phyloP scores from a whole-genome alignment of 2,113 vertebrate species.

The Rhizomys pruinosus region DNA sequence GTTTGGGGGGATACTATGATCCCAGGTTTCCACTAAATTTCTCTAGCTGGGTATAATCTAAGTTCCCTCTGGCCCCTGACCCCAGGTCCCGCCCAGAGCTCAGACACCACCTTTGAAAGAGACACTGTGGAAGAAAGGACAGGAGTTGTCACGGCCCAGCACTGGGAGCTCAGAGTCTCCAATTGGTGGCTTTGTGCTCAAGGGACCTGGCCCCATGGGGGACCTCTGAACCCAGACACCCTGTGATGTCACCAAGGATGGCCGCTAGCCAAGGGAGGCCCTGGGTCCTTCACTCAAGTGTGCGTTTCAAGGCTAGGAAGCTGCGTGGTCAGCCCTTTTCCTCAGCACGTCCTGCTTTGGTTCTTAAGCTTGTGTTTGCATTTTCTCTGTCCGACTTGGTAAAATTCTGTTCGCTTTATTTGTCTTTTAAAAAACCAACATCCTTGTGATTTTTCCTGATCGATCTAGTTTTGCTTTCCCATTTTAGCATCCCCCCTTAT shows the following conservation, averaged over 20 bases:
- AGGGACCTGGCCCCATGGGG: fast-evolving
- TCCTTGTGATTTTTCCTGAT: background rate
- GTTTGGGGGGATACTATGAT: fast-evolving
- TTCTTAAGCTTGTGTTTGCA: background rate
- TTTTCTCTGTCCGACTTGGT: background rate
- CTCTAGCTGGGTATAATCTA: fast-evolving
- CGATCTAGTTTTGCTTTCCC: background rate
- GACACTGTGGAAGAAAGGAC: fast-evolving
- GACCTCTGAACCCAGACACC: background rate
- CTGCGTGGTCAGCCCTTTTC: background rate
- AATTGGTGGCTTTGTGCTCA: fast-evolving
- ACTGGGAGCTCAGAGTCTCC: fast-evolving
- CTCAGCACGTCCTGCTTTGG: background rate
- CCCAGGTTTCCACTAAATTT: fast-evolving
- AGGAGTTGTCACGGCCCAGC: fast-evolving
- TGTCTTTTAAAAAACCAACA: background rate
- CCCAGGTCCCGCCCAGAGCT: background rate
- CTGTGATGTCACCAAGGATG: fast-evolving
- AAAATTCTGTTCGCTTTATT: background rate
- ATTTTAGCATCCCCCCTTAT: background rate
- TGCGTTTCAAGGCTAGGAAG: background rate
- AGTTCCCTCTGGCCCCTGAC: fast-evolving
- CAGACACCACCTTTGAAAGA: fast-evolving
- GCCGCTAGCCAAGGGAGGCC: fast-evolving
- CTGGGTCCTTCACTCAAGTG: fast-evolving